A percentile compares a stretch with the other conserved stretches of the same genome.
These are phyloP conservation scores for Orthosia cruda DNA, from an alignment of 2,888 invertebrate species.

Conservation along the genomic window DNA sequence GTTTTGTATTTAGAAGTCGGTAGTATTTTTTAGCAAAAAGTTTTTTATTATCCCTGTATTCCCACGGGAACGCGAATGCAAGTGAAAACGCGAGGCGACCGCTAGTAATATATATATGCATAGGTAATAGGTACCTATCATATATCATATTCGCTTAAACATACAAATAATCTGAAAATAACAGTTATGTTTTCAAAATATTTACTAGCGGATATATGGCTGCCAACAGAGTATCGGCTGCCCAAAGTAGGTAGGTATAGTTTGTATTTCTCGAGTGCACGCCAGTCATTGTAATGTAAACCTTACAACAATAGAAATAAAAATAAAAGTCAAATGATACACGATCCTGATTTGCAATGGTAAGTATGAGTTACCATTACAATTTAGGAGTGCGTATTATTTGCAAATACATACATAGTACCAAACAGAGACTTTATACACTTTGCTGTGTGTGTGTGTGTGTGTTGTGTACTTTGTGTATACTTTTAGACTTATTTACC, in stretches of 20 bases:
- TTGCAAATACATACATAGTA: background rate
- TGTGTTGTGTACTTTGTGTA: too few relatives aligned
- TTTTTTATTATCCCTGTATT: too few relatives aligned
- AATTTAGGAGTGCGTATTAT: background rate
- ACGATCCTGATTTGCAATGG: background rate
- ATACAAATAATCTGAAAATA: too few relatives aligned
- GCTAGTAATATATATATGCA: too few relatives aligned
- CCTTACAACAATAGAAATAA: background rate
- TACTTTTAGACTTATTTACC: too few relatives aligned
- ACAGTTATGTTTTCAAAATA: background rate
- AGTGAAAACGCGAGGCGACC: too few relatives aligned
- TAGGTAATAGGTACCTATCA: too few relatives aligned
- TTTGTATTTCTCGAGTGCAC: background rate
- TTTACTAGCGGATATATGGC: background rate
- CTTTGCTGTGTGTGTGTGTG: too few relatives aligned
- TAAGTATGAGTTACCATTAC: background rate
- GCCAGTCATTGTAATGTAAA: background rate
- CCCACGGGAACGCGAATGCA: too few relatives aligned
- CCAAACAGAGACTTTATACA: background rate
- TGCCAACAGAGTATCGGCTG: background rate
- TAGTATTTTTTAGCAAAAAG: too few relatives aligned
- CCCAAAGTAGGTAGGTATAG: background rate
- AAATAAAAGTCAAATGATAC: background rate
- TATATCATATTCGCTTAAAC: too few relatives aligned
- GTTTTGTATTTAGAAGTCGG: too few relatives aligned